phyloP scores from a whole-genome alignment of 1,140 invertebrate genomes.

The Drosophila biarmipes region DNA sequence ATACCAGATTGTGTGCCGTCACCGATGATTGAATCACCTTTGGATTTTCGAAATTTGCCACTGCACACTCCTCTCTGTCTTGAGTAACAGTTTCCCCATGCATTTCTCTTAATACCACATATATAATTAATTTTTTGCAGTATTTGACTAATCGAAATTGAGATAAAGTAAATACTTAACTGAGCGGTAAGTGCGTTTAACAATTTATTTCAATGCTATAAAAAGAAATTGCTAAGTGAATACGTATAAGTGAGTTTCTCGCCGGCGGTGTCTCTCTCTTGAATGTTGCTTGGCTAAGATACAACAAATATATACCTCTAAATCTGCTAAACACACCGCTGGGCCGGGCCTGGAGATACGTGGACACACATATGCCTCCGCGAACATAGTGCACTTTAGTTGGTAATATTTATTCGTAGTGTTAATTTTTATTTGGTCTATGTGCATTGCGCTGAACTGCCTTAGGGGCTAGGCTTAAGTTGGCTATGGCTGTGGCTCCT shows the following conservation, averaged over 20 bases:
- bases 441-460: slow-evolving; percentile 53
- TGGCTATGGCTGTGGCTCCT: slow-evolving; percentile 21
- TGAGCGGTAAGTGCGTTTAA: slow-evolving; percentile 68
- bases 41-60: slow-evolving; percentile 33
- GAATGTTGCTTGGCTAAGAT: slow-evolving; percentile 44
- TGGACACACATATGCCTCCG: slow-evolving; percentile 15
- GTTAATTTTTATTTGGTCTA: slow-evolving; percentile 50
- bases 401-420: slow-evolving; percentile 63
- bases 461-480: slow-evolving; percentile 38
- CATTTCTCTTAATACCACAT: slow-evolving; percentile 4
- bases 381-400: slow-evolving; percentile 55
- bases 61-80: slow-evolving; percentile 15
- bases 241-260: slow-evolving; percentile 10
- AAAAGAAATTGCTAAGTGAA: slow-evolving; percentile 21
- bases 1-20: slow-evolving; percentile 59
- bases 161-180: slow-evolving; percentile 9
- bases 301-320: slow-evolving; percentile 6
- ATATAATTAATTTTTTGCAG: slow-evolving; percentile 50
- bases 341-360: slow-evolving; percentile 19
- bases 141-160: slow-evolving; percentile 39
- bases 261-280: slow-evolving; percentile 35
- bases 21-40: slow-evolving; percentile 70
- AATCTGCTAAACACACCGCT: slow-evolving; percentile 33
- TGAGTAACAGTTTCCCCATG: slow-evolving; percentile 17
- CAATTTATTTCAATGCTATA: slow-evolving; percentile 51